Evolutionary conservation across 1,140 invertebrate genomes (phyloP), one percentile per base, ranked within the genome.

Genomic region (Neuroterus valhalla): DNA sequence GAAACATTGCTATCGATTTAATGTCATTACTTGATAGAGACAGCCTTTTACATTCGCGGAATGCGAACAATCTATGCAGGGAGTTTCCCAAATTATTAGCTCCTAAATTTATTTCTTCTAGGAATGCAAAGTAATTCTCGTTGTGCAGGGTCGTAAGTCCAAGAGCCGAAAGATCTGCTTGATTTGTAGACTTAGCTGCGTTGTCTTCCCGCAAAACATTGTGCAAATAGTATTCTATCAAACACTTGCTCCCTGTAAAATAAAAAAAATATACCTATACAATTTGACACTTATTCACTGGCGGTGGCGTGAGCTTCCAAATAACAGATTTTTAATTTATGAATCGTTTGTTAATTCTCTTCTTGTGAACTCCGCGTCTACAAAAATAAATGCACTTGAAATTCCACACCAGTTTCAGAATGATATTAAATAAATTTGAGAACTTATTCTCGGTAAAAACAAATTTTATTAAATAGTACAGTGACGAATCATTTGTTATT

Each of bases 161-260:
- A 31, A 87, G 78, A 44, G 79, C 81, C 1, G 88, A 87, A 23
- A 93, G 86, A 78, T 90, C 82, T 4, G 92, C 85, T 17, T 67
- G 76, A 2, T 76, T 76, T 5, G 80, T 78, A 14, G 83, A 79
- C 15, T 82, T 46, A 15, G 77, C 69, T 38, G 74, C 62, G 68
- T 66, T 68, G n/a, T 87, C 76, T 31, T 75, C 73, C 26, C 85
- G 79, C 84, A 85, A 90, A 42, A 84, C 66, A 43, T 86, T 78
- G 23, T 87, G 78, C 21, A 94, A 77, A 71, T 89, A 88, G 43
- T 91, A 84, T 78, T 94, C 92, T 76, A 94, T 84, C 66, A 89
- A 86, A 88, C 91, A 94, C 84, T 93, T 93, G 31, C 92, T 92
- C 26, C 91, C 92, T 91, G 77, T 15, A 88, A 88, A 78, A 68